Percentiles rank a stretch among this genome's conserved stretches.
These are phyloP conservation scores for Pentamera pediparva DNA, from an alignment of 53 echinoderm and acorn worm species.

Conservation along the genomic window DNA sequence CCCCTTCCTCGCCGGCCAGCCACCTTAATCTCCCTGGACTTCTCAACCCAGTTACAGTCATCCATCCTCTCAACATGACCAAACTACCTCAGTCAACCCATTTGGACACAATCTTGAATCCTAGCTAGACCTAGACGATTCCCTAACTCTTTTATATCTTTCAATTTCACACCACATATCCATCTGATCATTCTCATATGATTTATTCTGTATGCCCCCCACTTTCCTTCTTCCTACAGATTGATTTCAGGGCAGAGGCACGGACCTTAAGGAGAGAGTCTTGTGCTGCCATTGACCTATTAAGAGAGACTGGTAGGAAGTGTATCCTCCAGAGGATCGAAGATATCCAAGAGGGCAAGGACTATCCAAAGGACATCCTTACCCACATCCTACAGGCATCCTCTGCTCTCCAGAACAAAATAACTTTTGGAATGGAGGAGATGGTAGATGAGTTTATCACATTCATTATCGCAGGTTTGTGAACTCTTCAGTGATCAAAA, in stretches of 20 bases:
- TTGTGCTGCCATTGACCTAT: constrained; percentile 26
- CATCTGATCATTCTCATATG: too few species aligned
- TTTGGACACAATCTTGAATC: too few species aligned
- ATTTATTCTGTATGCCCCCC: too few species aligned
- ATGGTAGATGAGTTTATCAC: constrained; percentile 47
- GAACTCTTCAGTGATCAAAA: too few species aligned
- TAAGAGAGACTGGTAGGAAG: constrained; percentile 35
- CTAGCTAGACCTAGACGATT: too few species aligned
- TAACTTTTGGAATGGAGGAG: constrained; percentile 22
- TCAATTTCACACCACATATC: too few species aligned
- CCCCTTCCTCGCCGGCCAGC: too few species aligned
- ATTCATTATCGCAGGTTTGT: constrained; percentile 35
- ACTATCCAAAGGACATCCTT: constrained; percentile 28
- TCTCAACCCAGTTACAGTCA: too few species aligned
- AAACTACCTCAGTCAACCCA: too few species aligned
- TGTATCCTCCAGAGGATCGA: constrained; percentile 35
- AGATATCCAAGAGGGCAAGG: constrained; percentile 13
- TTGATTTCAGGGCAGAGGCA: background rate
- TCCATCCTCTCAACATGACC: too few species aligned
- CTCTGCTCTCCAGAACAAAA: background rate
- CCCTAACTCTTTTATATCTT: too few species aligned
- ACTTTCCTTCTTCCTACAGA: background rate
- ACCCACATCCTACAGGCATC: constrained; percentile 32
- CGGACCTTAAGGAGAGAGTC: background rate
- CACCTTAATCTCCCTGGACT: too few species aligned